Evolutionary conservation across 2,797 vertebrate genomes (phyloP).

Genomic region (Furcifer pardalis): DNA sequence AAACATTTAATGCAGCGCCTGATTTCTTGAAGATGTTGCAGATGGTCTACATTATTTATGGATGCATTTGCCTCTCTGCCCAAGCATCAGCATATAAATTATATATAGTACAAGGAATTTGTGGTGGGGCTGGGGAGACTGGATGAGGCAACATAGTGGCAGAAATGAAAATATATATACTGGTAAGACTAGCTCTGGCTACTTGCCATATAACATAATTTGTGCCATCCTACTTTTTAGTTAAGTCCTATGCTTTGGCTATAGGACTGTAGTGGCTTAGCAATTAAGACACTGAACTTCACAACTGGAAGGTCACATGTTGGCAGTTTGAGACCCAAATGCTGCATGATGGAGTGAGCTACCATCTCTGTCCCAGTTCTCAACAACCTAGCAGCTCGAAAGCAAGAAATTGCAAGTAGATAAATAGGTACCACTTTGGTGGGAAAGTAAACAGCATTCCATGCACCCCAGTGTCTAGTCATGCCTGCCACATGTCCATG

Average conservation of each 20-base stretch:
- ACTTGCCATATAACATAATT: not conserved
- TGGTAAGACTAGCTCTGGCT: not conserved
- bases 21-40: not conserved
- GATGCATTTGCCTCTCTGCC: not conserved
- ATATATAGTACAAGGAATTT: not conserved
- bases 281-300: too few relatives aligned
- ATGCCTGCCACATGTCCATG: too few relatives aligned
- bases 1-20: not conserved
- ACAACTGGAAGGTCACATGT: too few relatives aligned
- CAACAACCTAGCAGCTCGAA: too few relatives aligned
- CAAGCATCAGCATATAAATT: not conserved
- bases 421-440: too few relatives aligned
- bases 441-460: too few relatives aligned
- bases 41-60: not conserved
- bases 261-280: too few relatives aligned
- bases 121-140: not conserved
- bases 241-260: not conserved
- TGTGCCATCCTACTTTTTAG: not conserved
- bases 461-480: too few relatives aligned
- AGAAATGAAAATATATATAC: not conserved
- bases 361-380: too few relatives aligned
- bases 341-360: too few relatives aligned
- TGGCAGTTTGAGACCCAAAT: too few relatives aligned
- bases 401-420: too few relatives aligned
- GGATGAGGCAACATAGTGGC: not conserved